Evolutionary conservation across 2,888 invertebrate genomes (phyloP).

Genomic region (Megalurothrips usitatus): DNA sequence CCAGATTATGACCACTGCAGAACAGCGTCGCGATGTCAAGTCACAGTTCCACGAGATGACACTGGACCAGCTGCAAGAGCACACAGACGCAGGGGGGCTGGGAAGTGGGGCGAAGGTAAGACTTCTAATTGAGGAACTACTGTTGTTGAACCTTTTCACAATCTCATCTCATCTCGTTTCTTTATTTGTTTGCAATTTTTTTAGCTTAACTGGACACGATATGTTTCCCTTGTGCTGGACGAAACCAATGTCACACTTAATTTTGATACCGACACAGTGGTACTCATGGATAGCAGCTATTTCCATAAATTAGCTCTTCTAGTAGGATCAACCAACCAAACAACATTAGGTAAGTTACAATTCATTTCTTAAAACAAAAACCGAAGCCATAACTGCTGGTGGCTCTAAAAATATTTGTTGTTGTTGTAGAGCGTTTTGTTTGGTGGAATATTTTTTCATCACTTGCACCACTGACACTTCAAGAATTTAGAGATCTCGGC

Average conservation of each 20-base stretch:
- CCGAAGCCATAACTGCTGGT: not conserved
- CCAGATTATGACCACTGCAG: slow-evolving; percentile 62
- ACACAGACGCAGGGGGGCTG: slow-evolving; percentile 35
- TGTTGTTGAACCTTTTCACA: not conserved
- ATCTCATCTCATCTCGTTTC: not conserved
- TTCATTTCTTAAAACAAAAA: not conserved
- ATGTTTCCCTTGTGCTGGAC: slow-evolving; percentile 35
- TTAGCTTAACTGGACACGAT: slow-evolving; percentile 37
- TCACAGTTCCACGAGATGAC: slow-evolving; percentile 62
- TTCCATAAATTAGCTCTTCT: slow-evolving; percentile 36
- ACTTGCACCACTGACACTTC: slow-evolving; percentile 36
- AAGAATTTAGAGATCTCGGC: slow-evolving; percentile 51
- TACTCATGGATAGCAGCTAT: slow-evolving; percentile 37
- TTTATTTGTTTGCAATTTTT: not conserved
- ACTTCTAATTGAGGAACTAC: not conserved
- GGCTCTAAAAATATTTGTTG: not conserved
- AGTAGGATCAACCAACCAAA: slow-evolving; percentile 34
- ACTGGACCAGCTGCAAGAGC: slow-evolving; percentile 49
- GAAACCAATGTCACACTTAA: slow-evolving; percentile 38
- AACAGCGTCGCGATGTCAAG: slow-evolving; percentile 57
- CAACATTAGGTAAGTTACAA: slow-evolving; percentile 34
- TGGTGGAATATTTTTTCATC: slow-evolving; percentile 38
- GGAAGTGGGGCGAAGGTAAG: slow-evolving; percentile 29
- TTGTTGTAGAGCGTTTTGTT: slow-evolving; percentile 36
- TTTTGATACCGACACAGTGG: slow-evolving; percentile 35